Base-by-base conservation (phyloP, 2,797 vertebrate species). In the Pachyuromys duprasi region DNA sequence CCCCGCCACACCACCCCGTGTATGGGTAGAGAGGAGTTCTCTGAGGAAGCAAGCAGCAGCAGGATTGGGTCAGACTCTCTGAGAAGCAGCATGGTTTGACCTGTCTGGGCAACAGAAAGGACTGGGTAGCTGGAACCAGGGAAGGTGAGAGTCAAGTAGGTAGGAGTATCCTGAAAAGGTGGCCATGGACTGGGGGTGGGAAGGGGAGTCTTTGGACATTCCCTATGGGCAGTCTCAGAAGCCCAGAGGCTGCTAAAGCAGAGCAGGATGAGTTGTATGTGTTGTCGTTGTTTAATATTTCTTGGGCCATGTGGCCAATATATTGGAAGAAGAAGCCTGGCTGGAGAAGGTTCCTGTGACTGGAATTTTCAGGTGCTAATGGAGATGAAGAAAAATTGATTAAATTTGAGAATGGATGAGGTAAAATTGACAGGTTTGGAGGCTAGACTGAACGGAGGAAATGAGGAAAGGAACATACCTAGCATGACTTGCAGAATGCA, bases 401-500 rank as follows among this genome's bases (percentile, higher is more conserved):
- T 17, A 42, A 49, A 45, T 84, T 24, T 76, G n/a, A 93, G 72
- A 80, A n/a, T 13, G 15, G 7, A 81, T 93, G 86, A 82, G 7
- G 18, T 26, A 49, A 39, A 75, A 42, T 8, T 49, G 83, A 20
- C 55, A 63, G 69, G 53, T 75, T 86, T 60, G 84, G 69, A 63
- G 42, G 65, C 39, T 11, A 31, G 53, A n/a, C 3, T 12, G 11
- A 72, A 90, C 17, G 9, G 18, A 70, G 26, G 63, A 70, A 88
- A 91, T n/a, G 70, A 88, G 79, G 70, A 94, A 92, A 90, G 65
- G 22, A 67, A 91, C 82, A n/a, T 28, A 80, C n/a, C 12, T 18
- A 81, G 36, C 33, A 72, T 94, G 86, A 90, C 86, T 94, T 95
- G 49, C 79, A 94, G 86, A 89, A 94, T 53, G 36, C 36, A 28